A percentile compares a stretch with the other conserved stretches of the same genome.
Conservation (phyloP, 2,797 vertebrate species). For the Peromyscus aztecus region DNA sequence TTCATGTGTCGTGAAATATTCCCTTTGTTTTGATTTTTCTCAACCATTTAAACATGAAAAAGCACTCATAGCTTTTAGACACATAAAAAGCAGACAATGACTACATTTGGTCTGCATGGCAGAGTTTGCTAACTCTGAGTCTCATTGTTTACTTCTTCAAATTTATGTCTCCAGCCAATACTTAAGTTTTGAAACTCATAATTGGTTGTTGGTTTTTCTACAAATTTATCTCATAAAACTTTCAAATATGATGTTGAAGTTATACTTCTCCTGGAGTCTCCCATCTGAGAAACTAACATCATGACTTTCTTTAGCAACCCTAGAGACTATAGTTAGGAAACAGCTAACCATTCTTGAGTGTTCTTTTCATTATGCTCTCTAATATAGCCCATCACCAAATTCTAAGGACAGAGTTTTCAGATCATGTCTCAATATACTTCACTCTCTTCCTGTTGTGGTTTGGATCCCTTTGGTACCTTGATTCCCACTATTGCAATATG, state of each 20-base stretch:
- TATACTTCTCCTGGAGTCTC: background rate
- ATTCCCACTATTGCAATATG: background rate
- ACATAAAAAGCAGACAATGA: conserved; percentile 9
- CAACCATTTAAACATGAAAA: conserved; percentile 56
- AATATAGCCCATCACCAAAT: background rate
- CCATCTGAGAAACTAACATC: background rate
- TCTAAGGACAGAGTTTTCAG: background rate
- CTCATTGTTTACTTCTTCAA: conserved; percentile 17
- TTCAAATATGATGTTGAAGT: background rate
- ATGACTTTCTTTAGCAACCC: background rate
- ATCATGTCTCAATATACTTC: background rate
- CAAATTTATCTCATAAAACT: background rate
- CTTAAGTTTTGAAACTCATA: background rate
- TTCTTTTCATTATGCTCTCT: background rate
- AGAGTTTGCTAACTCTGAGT: background rate
- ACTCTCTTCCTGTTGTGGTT: background rate
- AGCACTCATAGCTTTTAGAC: background rate
- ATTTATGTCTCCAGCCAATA: background rate
- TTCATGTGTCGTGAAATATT: conserved; percentile 63
- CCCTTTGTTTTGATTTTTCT: conserved; percentile 32
- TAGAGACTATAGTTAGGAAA: background rate
- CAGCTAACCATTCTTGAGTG: background rate
- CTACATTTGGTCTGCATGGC: background rate
- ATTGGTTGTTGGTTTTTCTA: background rate
- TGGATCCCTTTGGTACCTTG: background rate